Evolutionary conservation across 2,888 invertebrate species (phyloP).

Genomic region (Seira musarum): DNA sequence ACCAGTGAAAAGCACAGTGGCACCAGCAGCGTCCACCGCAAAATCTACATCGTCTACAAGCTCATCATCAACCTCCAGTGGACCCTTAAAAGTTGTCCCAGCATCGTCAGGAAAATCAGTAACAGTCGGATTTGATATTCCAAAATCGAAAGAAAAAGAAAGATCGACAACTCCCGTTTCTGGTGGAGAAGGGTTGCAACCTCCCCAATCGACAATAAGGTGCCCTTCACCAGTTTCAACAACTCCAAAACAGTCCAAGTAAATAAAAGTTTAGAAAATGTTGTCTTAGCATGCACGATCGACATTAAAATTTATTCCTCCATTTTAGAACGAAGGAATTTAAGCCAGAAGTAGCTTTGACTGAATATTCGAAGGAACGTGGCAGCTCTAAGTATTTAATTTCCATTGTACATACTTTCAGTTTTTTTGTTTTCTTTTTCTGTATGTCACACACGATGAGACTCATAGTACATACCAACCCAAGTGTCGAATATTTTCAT

Average conservation of each 20-base stretch:
- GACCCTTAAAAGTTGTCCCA: slow-evolving; percentile 49
- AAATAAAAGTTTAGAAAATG: slow-evolving; percentile 20
- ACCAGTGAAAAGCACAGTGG: not conserved
- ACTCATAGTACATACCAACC: too few species aligned
- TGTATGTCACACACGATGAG: too few species aligned
- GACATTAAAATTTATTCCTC: not conserved
- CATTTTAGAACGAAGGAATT: slow-evolving; percentile 61
- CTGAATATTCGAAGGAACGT: slow-evolving; percentile 82
- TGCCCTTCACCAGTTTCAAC: slow-evolving; percentile 18
- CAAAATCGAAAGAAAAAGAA: slow-evolving; percentile 49
- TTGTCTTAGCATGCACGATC: too few species aligned
- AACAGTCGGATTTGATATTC: slow-evolving; percentile 41
- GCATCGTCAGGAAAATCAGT: slow-evolving; percentile 45
- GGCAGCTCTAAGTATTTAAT: slow-evolving; percentile 87
- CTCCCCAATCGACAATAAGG: slow-evolving; percentile 1
- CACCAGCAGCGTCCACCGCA: too few species aligned
- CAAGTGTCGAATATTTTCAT: too few species aligned
- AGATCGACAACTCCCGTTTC: slow-evolving; percentile 37
- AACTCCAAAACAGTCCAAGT: slow-evolving; percentile 53
- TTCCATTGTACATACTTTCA: too few species aligned
- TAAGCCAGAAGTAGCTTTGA: slow-evolving; percentile 74
- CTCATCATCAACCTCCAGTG: slow-evolving; percentile 29
- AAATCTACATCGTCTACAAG: not conserved
- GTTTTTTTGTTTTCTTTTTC: too few species aligned
- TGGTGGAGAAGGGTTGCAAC: slow-evolving; percentile 11